phyloP scores from a whole-genome alignment of 2,797 vertebrate species.

The Typhlichthys eigenmanni region DNA sequence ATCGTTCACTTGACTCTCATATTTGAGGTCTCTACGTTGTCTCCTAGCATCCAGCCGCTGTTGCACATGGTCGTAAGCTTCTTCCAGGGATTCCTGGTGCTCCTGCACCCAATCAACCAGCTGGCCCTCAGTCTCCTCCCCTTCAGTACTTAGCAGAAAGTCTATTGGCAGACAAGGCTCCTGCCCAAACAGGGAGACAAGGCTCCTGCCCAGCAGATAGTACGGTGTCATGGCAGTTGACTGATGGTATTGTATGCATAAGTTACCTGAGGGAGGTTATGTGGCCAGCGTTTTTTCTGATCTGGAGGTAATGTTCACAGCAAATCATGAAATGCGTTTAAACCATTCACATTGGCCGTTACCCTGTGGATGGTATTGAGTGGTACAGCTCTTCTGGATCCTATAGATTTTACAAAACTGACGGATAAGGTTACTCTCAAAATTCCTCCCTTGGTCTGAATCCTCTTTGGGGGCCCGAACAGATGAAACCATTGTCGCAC shows the following conservation, averaged over 20 bases:
- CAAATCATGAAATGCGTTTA: constrained; percentile 1
- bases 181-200: too few species aligned
- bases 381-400: too few species aligned
- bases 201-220: too few species aligned
- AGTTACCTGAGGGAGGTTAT: too few species aligned
- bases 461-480: too few species aligned
- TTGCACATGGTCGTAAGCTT: not conserved
- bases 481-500: too few species aligned
- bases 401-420: too few species aligned
- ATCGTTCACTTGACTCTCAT: not conserved
- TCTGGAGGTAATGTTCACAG: not conserved
- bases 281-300: not conserved
- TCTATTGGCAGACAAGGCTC: too few species aligned
- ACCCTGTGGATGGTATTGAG: too few species aligned
- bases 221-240: not conserved
- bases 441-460: too few species aligned
- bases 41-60: too few species aligned
- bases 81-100: not conserved
- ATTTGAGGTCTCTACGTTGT: not conserved
- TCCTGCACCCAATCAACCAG: constrained; percentile 1
- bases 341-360: not conserved
- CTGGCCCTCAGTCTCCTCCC: not conserved
- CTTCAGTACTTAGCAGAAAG: not conserved
- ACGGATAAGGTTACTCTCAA: too few species aligned
- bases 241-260: constrained; percentile 7